Conservation (phyloP, 2,797 vertebrate species). For the Amblyraja radiata region DNA sequence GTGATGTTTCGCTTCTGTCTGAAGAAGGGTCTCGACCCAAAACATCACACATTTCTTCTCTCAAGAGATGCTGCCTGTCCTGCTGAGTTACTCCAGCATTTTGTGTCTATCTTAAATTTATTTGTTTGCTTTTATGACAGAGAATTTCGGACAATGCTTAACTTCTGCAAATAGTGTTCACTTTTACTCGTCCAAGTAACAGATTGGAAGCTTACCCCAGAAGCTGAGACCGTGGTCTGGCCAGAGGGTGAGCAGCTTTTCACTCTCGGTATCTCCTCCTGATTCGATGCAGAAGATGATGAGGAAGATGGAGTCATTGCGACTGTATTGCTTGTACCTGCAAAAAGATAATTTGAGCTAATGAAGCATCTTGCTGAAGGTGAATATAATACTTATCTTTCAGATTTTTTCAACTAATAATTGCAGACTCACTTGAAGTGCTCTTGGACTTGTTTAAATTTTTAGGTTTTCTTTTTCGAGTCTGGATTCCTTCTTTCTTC, state of each 20-base stretch:
- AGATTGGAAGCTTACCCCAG: slow-evolving; percentile 65
- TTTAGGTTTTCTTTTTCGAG: slow-evolving; percentile 96
- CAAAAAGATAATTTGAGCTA: slow-evolving; percentile 40
- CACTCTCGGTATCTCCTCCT: slow-evolving; percentile 61
- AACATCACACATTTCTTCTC: too few relatives aligned
- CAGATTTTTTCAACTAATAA: background rate
- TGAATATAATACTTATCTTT: background rate
- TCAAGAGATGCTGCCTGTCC: too few relatives aligned
- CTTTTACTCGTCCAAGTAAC: background rate
- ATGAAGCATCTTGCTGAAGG: background rate
- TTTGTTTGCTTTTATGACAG: background rate
- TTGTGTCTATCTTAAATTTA: background rate
- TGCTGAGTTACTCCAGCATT: too few relatives aligned
- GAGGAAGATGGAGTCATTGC: slow-evolving; percentile 96
- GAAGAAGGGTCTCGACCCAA: too few relatives aligned
- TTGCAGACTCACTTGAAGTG: slow-evolving; percentile 67
- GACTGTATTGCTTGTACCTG: slow-evolving; percentile 81
- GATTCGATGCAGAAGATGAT: slow-evolving; percentile 90
- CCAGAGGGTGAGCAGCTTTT: slow-evolving; percentile 82
- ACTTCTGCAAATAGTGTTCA: background rate
- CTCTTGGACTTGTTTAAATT: slow-evolving; percentile 88
- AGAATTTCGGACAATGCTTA: background rate
- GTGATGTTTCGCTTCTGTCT: too few relatives aligned
- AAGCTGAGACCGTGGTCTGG: slow-evolving; percentile 67
- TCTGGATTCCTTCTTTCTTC: slow-evolving; percentile 99